phyloP scores from a whole-genome alignment of 2,888 invertebrate species.

The Cheilosia grossa region DNA sequence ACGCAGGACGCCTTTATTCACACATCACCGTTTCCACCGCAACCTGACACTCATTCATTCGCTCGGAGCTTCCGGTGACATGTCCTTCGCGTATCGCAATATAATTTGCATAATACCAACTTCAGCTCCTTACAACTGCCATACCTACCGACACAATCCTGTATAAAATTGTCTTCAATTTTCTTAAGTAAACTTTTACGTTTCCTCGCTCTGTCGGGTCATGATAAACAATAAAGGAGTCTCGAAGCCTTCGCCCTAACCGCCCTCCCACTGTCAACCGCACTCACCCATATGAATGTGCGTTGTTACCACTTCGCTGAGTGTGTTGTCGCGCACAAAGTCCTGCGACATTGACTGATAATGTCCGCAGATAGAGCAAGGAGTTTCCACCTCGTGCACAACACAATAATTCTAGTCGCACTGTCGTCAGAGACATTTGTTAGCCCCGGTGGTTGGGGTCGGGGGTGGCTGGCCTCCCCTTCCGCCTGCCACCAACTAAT shows the following conservation, averaged over 20 bases:
- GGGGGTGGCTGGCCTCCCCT: background rate
- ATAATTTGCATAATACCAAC: conserved; percentile 65
- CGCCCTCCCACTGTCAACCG: background rate
- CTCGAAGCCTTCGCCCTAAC: background rate
- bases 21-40: conserved; percentile 18
- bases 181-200: conserved; percentile 67
- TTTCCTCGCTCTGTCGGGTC: conserved; percentile 27
- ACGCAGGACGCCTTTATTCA: conserved; percentile 12
- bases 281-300: conserved; percentile 15
- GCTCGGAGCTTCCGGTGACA: conserved; percentile 29
- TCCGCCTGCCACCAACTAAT: background rate
- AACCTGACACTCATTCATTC: conserved; percentile 3
- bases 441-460: conserved; percentile 9
- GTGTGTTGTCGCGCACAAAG: conserved; percentile 33
- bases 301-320: conserved; percentile 19
- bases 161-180: conserved; percentile 56
- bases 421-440: conserved; percentile 45
- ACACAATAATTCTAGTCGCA: conserved; percentile 36
- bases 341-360: conserved; percentile 66
- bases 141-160: background rate
- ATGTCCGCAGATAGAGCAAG: conserved; percentile 55
- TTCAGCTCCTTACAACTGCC: conserved; percentile 5
- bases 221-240: conserved; percentile 51
- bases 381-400: conserved; percentile 20
- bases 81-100: conserved; percentile 55